A percentile compares a stretch with the other conserved stretches of the same genome.
phyloP scores from a whole-genome alignment of 2,888 invertebrate species.

The Chydorus sphaericus region DNA sequence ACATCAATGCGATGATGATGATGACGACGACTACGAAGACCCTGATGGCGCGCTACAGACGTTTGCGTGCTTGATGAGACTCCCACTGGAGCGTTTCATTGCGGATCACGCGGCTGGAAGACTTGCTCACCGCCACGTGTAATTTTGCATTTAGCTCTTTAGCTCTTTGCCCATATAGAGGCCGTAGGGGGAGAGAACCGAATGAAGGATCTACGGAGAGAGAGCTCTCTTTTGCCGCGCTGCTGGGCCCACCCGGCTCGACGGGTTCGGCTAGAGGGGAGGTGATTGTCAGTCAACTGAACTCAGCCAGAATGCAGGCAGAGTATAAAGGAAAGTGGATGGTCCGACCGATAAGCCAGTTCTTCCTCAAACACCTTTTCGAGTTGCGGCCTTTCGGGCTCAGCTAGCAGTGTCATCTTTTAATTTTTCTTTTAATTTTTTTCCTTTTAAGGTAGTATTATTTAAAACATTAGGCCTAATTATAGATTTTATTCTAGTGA shows the following conservation, averaged over 20 bases:
- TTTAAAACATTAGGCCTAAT: no score
- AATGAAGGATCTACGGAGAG: no score
- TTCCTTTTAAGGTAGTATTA: no score
- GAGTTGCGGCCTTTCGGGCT: no score
- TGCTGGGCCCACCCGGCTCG: not conserved
- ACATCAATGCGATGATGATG: no score
- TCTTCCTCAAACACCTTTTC: conserved; percentile 5
- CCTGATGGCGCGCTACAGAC: no score
- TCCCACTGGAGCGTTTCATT: conserved; percentile 10
- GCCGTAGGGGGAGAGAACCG: not conserved
- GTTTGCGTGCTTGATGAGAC: no score
- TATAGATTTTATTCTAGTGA: no score
- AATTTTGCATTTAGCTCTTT: conserved; percentile 37
- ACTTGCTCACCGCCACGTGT: conserved; percentile 40
- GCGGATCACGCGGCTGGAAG: conserved; percentile 13
- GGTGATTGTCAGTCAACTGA: conserved; percentile 14
- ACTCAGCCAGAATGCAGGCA: conserved; percentile 15
- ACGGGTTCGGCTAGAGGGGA: conserved; percentile 7
- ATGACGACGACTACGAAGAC: no score
- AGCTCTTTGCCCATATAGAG: not conserved
- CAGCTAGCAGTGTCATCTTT: no score
- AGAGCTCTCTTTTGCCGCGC: no score
- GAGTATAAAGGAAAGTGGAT: conserved; percentile 14
- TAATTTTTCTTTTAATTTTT: no score
- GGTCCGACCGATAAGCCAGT: conserved; percentile 13